Conservation (phyloP, 1,140 invertebrate genomes). For the Megalopta genalis region DNA sequence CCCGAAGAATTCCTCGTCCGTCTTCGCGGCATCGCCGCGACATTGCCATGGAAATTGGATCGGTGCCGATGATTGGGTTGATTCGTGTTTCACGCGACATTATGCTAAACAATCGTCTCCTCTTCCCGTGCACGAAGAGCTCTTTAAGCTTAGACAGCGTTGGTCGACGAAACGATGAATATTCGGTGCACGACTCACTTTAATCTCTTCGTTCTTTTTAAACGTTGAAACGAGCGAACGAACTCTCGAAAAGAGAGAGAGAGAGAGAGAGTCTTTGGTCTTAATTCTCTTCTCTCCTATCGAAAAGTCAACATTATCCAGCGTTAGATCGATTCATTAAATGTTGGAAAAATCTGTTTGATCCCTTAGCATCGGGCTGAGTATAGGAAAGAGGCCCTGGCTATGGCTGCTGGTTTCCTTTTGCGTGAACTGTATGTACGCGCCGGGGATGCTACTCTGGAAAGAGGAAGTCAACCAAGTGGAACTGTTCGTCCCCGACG, state of each 20-base stretch:
- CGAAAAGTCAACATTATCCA: too few relatives aligned
- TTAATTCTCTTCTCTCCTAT: too few relatives aligned
- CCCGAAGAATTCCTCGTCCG: too few relatives aligned
- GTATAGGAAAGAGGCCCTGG: conserved; percentile 74
- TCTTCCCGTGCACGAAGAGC: background rate
- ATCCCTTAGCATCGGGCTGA: conserved; percentile 70
- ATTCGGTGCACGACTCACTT: background rate
- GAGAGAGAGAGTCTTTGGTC: too few relatives aligned
- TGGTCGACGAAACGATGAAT: background rate
- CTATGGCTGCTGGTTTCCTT: conserved; percentile 70
- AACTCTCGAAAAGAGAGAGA: too few relatives aligned
- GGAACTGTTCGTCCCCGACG: conserved; percentile 66
- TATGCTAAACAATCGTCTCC: background rate
- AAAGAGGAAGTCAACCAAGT: conserved; percentile 70
- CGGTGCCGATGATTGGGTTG: background rate
- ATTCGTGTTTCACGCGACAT: background rate
- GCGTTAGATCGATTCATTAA: too few relatives aligned
- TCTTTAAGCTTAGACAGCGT: background rate
- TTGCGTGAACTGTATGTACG: conserved; percentile 67
- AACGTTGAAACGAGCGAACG: too few relatives aligned
- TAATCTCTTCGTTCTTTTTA: background rate
- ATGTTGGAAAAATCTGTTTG: background rate
- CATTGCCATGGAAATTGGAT: background rate
- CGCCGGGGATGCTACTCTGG: conserved; percentile 70
- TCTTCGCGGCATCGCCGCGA: too few relatives aligned